These are phyloP conservation scores for Thymelicus sylvestris DNA, from an alignment of 2,888 invertebrate species.

Conservation along the genomic window DNA sequence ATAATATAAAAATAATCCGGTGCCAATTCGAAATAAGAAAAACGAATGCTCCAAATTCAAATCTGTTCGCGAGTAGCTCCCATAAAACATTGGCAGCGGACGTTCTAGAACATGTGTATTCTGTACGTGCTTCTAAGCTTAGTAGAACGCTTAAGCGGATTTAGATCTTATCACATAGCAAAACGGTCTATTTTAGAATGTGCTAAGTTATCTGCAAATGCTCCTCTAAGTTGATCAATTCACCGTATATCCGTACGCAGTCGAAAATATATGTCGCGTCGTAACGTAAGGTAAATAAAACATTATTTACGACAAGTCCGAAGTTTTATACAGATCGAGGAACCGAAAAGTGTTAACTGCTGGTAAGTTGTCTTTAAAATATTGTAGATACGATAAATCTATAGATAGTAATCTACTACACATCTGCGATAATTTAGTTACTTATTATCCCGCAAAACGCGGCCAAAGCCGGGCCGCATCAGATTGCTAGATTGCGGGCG, in stretches of 20 bases:
- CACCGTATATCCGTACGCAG: constrained; percentile 27
- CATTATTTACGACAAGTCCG: constrained; percentile 21
- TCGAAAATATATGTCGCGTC: constrained; percentile 25
- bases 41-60: constrained; percentile 33
- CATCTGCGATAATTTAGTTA: too few relatives aligned
- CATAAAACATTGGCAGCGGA: constrained; percentile 38
- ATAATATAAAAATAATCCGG: constrained; percentile 2
- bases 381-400: background rate
- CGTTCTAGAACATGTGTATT: constrained; percentile 36
- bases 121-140: constrained; percentile 30
- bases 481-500: too few relatives aligned
- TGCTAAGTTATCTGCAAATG: constrained; percentile 9
- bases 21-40: constrained; percentile 20
- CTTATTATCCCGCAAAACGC: too few relatives aligned
- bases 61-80: constrained; percentile 36
- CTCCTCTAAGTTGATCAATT: constrained; percentile 34
- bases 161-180: background rate
- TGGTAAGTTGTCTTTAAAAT: background rate
- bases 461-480: too few relatives aligned
- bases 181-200: constrained; percentile 6
- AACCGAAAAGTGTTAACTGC: background rate
- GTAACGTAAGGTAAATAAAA: constrained; percentile 31
- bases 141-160: background rate
- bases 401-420: too few relatives aligned
- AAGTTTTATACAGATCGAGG: background rate